phyloP scores from a whole-genome alignment of 2,888 invertebrate species.

The Rhopalosiphum nymphaeae region DNA sequence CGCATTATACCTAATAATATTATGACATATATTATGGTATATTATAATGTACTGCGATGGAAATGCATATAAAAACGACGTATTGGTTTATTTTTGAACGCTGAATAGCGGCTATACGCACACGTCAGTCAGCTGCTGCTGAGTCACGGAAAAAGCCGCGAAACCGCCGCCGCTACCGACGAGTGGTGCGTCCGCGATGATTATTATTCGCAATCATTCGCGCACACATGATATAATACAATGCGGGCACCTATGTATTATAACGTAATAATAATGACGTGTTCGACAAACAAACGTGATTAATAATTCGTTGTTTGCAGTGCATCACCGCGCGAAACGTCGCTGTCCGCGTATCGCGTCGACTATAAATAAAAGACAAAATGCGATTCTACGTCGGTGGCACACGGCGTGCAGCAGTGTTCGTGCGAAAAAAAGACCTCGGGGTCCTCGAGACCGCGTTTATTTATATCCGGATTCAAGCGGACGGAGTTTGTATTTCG shows the following conservation, averaged over 20 bases:
- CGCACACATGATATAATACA: not conserved
- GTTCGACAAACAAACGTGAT: slow-evolving; percentile 17
- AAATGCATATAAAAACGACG: not conserved
- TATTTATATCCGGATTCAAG: not conserved
- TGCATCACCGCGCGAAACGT: not conserved
- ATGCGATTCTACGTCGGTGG: not conserved
- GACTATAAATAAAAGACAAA: not conserved
- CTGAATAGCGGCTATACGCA: not conserved
- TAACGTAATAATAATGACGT: not conserved
- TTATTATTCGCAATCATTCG: not conserved
- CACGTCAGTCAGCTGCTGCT: not conserved
- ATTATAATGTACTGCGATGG: not conserved
- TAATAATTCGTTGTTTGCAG: not conserved
- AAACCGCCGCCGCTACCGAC: not conserved
- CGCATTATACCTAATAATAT: not conserved
- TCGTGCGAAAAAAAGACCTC: not conserved
- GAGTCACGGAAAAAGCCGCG: slow-evolving; percentile 4
- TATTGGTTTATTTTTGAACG: slow-evolving; percentile 9
- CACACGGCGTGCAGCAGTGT: not conserved
- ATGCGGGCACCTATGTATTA: not conserved
- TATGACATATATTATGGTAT: not conserved
- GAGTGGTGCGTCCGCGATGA: not conserved
- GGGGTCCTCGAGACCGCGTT: not conserved
- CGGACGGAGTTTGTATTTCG: not conserved
- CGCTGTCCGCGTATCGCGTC: not conserved